Evolutionary conservation across 2,888 invertebrate genomes (phyloP).

Genomic region (Agrotis exclamationis): DNA sequence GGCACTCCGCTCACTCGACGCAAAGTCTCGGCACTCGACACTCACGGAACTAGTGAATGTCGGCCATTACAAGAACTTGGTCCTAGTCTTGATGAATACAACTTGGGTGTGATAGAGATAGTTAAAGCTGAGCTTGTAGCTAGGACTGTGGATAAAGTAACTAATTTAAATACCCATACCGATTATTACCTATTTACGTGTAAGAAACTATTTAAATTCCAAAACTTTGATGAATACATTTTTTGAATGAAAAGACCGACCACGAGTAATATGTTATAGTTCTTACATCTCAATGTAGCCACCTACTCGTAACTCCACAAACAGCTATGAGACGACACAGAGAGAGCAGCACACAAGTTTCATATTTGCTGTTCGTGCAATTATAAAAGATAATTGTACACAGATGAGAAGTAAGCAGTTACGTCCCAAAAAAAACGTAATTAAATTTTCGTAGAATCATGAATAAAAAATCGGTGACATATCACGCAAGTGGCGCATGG

Average conservation of each 20-base stretch:
- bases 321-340: neutral
- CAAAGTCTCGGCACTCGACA: neutral
- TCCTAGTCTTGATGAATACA: too few relatives aligned
- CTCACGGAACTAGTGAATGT: neutral
- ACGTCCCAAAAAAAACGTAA: conserved; percentile 23
- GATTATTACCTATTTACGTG: too few relatives aligned
- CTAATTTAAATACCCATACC: neutral
- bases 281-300: too few relatives aligned
- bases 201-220: neutral
- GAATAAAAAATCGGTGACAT: conserved; percentile 46
- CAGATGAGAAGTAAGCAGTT: conserved; percentile 3
- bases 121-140: neutral
- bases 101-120: neutral
- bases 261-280: neutral
- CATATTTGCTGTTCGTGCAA: conserved; percentile 1
- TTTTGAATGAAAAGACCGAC: neutral
- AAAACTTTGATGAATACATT: too few relatives aligned
- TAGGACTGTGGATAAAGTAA: neutral
- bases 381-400: conserved; percentile 16
- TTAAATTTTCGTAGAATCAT: conserved; percentile 37
- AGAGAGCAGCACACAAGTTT: neutral
- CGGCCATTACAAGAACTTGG: too few relatives aligned
- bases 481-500: conserved; percentile 37
- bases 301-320: conserved; percentile 2
- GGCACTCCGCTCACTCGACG: conserved; percentile 6